Percentiles rank a stretch among this genome's conserved stretches.
These are phyloP conservation scores for Cliona cf. orientalis DNA, from an alignment of 37 sponge, comb jelly and placozoan genomes.

Conservation along the genomic window DNA sequence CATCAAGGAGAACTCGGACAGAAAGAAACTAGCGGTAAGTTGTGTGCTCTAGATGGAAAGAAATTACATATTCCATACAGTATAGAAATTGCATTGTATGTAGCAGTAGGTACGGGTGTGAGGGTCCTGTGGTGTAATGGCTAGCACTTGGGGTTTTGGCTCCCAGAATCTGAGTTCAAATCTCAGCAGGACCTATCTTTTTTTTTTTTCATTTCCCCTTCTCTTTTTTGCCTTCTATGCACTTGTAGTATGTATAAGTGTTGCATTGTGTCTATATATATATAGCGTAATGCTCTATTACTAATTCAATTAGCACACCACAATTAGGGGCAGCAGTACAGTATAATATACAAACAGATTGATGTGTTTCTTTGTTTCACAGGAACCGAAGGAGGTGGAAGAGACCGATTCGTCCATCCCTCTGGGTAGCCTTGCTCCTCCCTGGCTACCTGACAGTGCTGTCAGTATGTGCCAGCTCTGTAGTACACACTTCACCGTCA, in stretches of 20 bases:
- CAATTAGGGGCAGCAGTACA: no score
- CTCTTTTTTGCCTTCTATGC: neutral
- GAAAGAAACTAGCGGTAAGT: constrained; percentile 6
- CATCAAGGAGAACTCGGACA: constrained; percentile 45
- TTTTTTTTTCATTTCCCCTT: constrained; percentile 42
- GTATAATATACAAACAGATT: no score
- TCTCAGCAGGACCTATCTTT: constrained; percentile 92
- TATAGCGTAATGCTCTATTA: no score
- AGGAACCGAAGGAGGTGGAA: neutral
- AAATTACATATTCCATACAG: neutral
- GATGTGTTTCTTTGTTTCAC: no score
- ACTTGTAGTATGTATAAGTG: neutral
- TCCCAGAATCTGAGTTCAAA: constrained; percentile 97
- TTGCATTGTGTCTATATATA: neutral
- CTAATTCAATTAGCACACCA: no score
- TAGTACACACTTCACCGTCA: constrained; percentile 66
- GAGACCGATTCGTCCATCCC: constrained; percentile 11
- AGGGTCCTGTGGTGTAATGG: constrained; percentile 96
- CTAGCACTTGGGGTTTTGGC: constrained; percentile 98
- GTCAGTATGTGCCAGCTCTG: constrained; percentile 91
- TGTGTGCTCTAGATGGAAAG: neutral
- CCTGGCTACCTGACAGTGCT: constrained; percentile 84
- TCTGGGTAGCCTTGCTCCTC: constrained; percentile 76
- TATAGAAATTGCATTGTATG: neutral
- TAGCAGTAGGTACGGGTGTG: neutral